A percentile compares a stretch with the other conserved stretches of the same genome.
Conservation (phyloP, 1,140 invertebrate genomes). For the Dysdera silvatica region DNA sequence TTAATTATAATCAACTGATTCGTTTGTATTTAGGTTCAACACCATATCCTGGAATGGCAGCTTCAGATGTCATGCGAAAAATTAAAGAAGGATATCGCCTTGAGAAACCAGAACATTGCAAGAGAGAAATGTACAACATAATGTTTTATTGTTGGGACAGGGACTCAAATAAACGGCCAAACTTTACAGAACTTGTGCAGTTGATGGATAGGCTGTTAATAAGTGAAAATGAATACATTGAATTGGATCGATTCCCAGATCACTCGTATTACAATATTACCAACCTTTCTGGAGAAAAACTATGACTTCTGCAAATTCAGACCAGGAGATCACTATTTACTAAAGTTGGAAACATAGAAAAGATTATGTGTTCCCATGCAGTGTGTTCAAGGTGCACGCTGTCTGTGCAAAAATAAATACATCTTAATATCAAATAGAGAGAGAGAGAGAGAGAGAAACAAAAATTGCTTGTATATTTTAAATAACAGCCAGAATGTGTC, state of each 20-base stretch:
- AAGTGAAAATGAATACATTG: constrained; percentile 84
- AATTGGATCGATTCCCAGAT: constrained; percentile 81
- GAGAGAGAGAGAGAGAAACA: too few relatives aligned
- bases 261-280: constrained; percentile 85
- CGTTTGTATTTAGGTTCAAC: constrained; percentile 59
- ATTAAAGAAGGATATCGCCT: constrained; percentile 98
- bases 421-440: too few relatives aligned
- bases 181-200: constrained; percentile 74
- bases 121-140: constrained; percentile 86
- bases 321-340: not conserved
- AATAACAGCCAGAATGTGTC: too few relatives aligned
- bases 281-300: constrained; percentile 61
- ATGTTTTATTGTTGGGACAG: constrained; percentile 99
- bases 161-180: constrained; percentile 94
- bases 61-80: constrained; percentile 96
- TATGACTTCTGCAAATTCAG: not conserved
- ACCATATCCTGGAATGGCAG: constrained; percentile 97
- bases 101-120: constrained; percentile 90
- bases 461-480: too few relatives aligned
- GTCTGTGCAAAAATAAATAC: too few relatives aligned
- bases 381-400: too few relatives aligned
- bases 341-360: too few relatives aligned
- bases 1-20: not conserved
- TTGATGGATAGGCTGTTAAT: constrained; percentile 70
- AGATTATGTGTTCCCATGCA: too few relatives aligned